Conservation (phyloP, 1,140 invertebrate species). For the Drosophila aff. region DNA sequence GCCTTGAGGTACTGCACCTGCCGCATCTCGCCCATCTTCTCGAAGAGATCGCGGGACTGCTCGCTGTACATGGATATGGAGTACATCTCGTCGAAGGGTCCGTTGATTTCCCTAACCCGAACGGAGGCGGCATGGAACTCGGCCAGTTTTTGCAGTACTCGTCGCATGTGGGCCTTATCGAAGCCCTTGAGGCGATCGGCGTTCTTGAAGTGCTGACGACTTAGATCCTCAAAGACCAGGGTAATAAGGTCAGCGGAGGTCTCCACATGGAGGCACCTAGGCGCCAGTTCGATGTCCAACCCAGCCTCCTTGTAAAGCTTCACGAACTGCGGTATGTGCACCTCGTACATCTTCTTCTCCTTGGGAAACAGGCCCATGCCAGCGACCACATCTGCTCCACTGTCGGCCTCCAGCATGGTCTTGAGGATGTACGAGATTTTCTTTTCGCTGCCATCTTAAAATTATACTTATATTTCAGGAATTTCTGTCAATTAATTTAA, state of each 20-base stretch:
- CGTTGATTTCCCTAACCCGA: slow-evolving; percentile 42
- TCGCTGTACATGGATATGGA: slow-evolving; percentile 43
- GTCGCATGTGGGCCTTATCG: slow-evolving; percentile 86
- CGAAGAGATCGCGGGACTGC: slow-evolving; percentile 40
- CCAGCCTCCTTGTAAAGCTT: slow-evolving; percentile 79
- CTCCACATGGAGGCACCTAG: slow-evolving; percentile 61
- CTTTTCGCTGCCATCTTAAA: slow-evolving; percentile 58
- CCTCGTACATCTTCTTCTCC: slow-evolving; percentile 72
- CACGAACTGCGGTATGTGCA: slow-evolving; percentile 61
- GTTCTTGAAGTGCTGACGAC: slow-evolving; percentile 86
- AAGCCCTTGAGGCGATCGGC: slow-evolving; percentile 86
- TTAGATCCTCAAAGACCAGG: slow-evolving; percentile 87
- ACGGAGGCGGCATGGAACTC: slow-evolving; percentile 87
- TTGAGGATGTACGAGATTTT: slow-evolving; percentile 72
- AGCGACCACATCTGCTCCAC: slow-evolving; percentile 50
- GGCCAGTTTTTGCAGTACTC: slow-evolving; percentile 86
- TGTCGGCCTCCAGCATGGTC: slow-evolving; percentile 52
- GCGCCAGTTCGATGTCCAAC: slow-evolving; percentile 55
- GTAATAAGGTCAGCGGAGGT: slow-evolving; percentile 55
- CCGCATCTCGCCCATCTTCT: slow-evolving; percentile 37
- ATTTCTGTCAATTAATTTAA: too few species aligned
- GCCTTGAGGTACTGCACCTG: slow-evolving; percentile 27
- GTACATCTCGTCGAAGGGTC: slow-evolving; percentile 59
- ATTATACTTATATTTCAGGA: background rate
- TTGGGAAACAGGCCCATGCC: slow-evolving; percentile 72